These are phyloP conservation scores for Julus scandinavius DNA, from an alignment of 2,888 invertebrate species.

Conservation along the genomic window DNA sequence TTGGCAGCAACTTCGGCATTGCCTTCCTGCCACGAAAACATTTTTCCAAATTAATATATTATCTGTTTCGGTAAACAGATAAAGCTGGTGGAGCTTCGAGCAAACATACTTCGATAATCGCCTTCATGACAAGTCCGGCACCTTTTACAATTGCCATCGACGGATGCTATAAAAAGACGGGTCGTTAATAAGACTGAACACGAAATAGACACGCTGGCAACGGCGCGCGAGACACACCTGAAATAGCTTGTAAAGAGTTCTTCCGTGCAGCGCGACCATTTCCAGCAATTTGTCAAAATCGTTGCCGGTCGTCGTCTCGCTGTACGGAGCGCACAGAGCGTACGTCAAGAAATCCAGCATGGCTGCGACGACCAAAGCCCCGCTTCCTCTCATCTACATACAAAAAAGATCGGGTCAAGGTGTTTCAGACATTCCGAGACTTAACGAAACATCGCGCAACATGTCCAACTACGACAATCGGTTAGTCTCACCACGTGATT, in stretches of 20 bases:
- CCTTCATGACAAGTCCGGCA: conserved; percentile 96
- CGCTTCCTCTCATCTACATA: conserved; percentile 93
- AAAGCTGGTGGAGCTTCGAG: neutral
- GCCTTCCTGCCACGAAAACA: conserved; percentile 74
- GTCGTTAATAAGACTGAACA: neutral
- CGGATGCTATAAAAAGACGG: conserved; percentile 77
- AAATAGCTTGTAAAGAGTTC: conserved; percentile 90
- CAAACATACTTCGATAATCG: conserved; percentile 82
- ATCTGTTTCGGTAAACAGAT: neutral
- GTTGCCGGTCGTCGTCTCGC: conserved; percentile 97
- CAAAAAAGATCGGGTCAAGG: conserved; percentile 34
- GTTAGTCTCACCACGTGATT: conserved; percentile 91
- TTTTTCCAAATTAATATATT: conserved; percentile 48
- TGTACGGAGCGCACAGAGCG: conserved; percentile 97
- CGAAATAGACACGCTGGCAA: neutral
- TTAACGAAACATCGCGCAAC: neutral
- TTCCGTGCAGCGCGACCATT: conserved; percentile 92
- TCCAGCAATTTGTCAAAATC: conserved; percentile 93
- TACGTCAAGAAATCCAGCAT: conserved; percentile 99
- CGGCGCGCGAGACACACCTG: conserved; percentile 71
- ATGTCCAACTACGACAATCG: no score
- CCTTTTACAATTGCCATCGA: conserved; percentile 98
- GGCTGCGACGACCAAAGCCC: conserved; percentile 94
- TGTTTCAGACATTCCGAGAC: conserved; percentile 33
- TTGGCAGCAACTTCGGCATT: conserved; percentile 88